Evolutionary conservation across 2,888 invertebrate genomes (phyloP).

Genomic region (Osedax fenrisi): DNA sequence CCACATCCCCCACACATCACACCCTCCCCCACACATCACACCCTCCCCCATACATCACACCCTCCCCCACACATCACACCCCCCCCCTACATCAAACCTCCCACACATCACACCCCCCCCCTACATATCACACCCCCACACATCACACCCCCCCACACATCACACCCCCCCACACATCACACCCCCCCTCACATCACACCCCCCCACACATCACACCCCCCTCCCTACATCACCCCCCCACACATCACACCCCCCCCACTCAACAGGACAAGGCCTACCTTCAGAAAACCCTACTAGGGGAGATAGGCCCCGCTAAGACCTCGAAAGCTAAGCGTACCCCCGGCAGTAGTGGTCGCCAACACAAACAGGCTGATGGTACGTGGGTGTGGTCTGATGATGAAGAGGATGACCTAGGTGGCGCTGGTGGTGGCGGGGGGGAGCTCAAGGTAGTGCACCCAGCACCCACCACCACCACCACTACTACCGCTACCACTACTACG

Average conservation of each 20-base stretch:
- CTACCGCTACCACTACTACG: constrained; percentile 16
- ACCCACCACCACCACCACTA: neutral
- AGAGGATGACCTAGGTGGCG: constrained; percentile 53
- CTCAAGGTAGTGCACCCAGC: constrained; percentile 4
- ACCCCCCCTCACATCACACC: no score
- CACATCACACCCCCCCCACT: neutral
- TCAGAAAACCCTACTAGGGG: constrained; percentile 43
- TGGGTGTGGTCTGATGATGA: constrained; percentile 98
- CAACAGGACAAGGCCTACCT: constrained; percentile 44
- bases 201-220: neutral
- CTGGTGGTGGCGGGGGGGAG: constrained; percentile 37
- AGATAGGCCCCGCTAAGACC: constrained; percentile 60
- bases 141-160: no score
- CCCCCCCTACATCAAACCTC: no score
- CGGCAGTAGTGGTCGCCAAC: constrained; percentile 49
- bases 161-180: no score
- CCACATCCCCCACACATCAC: no score
- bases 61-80: no score
- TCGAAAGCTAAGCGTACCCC: constrained; percentile 62
- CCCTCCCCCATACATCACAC: no score
- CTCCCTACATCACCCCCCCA: constrained; percentile 28
- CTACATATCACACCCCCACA: no score
- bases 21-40: no score
- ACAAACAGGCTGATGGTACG: constrained; percentile 81
- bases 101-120: no score